These are phyloP conservation scores for Macropus fuliginosus DNA, from an alignment of 2,797 vertebrate species.

Conservation along the genomic window DNA sequence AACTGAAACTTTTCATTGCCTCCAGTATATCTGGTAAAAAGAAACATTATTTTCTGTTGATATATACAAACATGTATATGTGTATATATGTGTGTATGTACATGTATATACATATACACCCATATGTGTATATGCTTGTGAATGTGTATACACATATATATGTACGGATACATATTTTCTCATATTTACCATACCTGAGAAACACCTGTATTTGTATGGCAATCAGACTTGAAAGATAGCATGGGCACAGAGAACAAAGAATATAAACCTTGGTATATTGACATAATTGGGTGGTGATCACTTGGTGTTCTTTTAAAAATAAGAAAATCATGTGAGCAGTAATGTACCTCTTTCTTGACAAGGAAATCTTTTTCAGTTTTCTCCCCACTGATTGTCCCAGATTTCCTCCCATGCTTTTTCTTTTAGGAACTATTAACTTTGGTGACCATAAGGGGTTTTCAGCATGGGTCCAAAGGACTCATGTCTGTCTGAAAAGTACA, in stretches of 20 bases:
- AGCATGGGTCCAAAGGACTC: not conserved
- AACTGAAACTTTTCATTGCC: constrained; percentile 13
- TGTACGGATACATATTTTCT: not conserved
- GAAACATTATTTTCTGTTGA: not conserved
- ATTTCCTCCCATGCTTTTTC: not conserved
- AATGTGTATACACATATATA: not conserved
- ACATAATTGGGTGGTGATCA: constrained; percentile 18
- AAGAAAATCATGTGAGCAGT: constrained; percentile 14
- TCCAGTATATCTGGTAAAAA: constrained; percentile 49
- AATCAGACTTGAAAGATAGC: constrained; percentile 40
- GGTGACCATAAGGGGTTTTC: not conserved
- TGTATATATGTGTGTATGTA: no score
- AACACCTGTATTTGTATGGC: constrained; percentile 57
- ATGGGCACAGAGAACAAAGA: constrained; percentile 14
- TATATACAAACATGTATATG: constrained; percentile 4
- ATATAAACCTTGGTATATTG: constrained; percentile 15
- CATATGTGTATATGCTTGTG: no score
- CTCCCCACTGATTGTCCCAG: not conserved
- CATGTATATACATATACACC: not conserved
- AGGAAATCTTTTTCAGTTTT: not conserved
- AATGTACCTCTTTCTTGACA: not conserved
- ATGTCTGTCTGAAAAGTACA: constrained; percentile 4
- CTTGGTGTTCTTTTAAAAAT: constrained; percentile 2
- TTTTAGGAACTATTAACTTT: constrained; percentile 10
- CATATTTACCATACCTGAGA: constrained; percentile 44